Conservation (phyloP, 2,888 invertebrate genomes). For the Augiades crinisus region DNA sequence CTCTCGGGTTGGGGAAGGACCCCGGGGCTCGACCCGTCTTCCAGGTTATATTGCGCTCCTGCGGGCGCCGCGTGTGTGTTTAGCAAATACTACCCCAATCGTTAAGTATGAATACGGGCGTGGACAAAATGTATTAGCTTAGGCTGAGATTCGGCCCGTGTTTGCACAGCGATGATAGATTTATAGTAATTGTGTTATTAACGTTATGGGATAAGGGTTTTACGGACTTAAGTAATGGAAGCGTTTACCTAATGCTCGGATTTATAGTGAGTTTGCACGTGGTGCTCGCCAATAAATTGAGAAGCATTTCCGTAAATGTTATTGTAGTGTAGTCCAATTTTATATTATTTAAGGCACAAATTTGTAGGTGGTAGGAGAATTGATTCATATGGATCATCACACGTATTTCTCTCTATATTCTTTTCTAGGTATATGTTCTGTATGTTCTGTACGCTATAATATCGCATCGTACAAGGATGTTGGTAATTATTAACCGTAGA, state of each 20-base stretch:
- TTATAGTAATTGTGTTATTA: slow-evolving; percentile 82
- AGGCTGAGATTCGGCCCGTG: slow-evolving; percentile 80
- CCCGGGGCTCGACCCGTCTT: slow-evolving; percentile 75
- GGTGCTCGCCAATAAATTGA: slow-evolving; percentile 31
- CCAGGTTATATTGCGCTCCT: slow-evolving; percentile 76
- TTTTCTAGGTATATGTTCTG: too few relatives aligned
- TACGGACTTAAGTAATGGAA: slow-evolving; percentile 80
- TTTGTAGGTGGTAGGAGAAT: too few relatives aligned
- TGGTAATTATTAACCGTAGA: too few relatives aligned
- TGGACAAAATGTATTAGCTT: slow-evolving; percentile 82
- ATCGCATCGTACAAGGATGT: too few relatives aligned
- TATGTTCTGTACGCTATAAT: too few relatives aligned
- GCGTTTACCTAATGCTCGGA: slow-evolving; percentile 75
- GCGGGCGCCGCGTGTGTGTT: slow-evolving; percentile 78
- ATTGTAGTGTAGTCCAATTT: neutral
- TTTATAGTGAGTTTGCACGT: slow-evolving; percentile 74
- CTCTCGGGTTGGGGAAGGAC: slow-evolving; percentile 75
- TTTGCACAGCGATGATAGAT: slow-evolving; percentile 80
- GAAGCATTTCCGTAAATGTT: slow-evolving; percentile 6
- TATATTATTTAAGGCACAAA: neutral
- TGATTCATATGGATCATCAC: too few relatives aligned
- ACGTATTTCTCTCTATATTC: too few relatives aligned
- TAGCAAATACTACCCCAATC: slow-evolving; percentile 77
- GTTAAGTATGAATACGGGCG: slow-evolving; percentile 81
- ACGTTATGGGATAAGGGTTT: slow-evolving; percentile 81